Base-by-base conservation (phyloP, 2,797 vertebrate species). In the Enteromius unitaeniatus region DNA sequence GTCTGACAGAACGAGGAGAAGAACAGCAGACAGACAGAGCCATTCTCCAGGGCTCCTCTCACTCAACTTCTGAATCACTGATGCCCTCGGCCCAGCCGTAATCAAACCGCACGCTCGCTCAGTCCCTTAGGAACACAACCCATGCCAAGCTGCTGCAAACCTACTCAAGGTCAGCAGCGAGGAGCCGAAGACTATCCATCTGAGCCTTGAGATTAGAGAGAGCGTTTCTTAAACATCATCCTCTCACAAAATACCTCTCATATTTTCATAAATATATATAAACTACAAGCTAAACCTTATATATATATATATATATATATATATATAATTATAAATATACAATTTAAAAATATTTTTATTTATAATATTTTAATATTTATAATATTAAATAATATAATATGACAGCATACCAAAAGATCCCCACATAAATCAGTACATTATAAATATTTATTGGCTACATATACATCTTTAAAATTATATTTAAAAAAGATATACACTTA, bases 21-120 rank as follows among this genome's bases (percentile, higher is more conserved):
- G n/a, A 77, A 60, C 75, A 62, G 53, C 76, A 49, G 47, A 23
- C 28, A 70, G 34, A 40, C 31, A 68, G 65, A 69, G 21, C 26
- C 23, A 49, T 11, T 73, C 79, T 42, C n/a, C 13, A 34, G 21
- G 69, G 68, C 19, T 65, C 49, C 26, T 5, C 34, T 62, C 21
- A 5, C 17, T 82, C 28, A 55, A 49, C 31, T 60, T 74, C 69
- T 72, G 64, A 47, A 26, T 78, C 69, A 81, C 49, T 60, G 34
- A 80, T 84, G 88, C 76, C 84, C 84, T 87, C 78, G 86, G 79
- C 78, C 80, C 87, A 3, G 55, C 86, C 85, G 85, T 88, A 91
- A 84, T 67, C 45, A 55, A 83, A 85, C 67, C 62, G 9, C 64
- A 77, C 34, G 51, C 45, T 0, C 51, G 19, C 53, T 84, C 78